Conservation (phyloP, 2,113 vertebrate genomes). For the Prunella himalayana region DNA sequence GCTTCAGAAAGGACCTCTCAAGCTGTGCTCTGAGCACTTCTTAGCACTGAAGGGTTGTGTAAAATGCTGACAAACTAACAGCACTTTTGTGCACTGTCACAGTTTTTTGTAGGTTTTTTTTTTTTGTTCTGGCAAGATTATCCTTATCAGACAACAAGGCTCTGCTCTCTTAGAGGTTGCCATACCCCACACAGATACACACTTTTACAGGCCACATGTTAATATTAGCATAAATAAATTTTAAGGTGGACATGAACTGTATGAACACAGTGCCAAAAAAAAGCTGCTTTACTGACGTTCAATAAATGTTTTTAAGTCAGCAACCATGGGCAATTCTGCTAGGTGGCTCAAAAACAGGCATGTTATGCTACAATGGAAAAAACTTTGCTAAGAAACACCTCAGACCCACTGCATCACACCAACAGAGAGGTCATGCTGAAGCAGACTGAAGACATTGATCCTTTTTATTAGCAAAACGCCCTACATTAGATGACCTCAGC, state of each 20-base stretch:
- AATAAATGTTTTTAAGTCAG: neutral
- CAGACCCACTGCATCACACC: neutral
- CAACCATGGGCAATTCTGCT: neutral
- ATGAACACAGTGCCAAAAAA: neutral
- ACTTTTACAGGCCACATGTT: neutral
- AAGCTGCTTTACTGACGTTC: neutral
- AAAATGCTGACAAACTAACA: neutral
- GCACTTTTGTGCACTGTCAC: neutral
- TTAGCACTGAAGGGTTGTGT: neutral
- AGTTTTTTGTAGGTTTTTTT: neutral
- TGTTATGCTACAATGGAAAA: neutral
- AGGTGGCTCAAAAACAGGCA: neutral
- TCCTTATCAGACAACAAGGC: neutral
- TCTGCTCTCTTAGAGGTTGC: neutral
- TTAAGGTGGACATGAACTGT: neutral
- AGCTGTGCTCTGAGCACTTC: neutral
- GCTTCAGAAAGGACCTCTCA: conserved; percentile 3
- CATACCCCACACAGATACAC: neutral
- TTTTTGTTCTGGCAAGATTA: neutral
- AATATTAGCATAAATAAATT: neutral
- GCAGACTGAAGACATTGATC: neutral
- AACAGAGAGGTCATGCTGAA: neutral
- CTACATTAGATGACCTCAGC: neutral
- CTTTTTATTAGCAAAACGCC: neutral
- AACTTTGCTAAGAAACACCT: neutral